These are phyloP conservation scores for Sinocyclocheilus maitianheensis DNA, from an alignment of 2,113 vertebrate genomes.

Conservation along the genomic window DNA sequence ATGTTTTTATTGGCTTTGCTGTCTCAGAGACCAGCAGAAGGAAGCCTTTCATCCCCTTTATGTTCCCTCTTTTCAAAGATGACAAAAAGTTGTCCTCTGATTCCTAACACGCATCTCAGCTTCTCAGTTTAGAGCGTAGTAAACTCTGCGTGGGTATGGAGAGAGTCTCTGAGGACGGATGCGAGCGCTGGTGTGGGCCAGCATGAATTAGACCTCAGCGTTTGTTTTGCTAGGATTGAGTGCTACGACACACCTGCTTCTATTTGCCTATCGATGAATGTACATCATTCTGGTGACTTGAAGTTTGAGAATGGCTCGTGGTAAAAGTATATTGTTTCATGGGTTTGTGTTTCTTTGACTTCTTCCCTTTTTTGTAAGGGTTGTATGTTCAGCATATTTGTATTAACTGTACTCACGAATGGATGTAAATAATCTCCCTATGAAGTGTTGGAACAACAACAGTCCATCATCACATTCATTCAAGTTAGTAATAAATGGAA, in stretches of 20 bases:
- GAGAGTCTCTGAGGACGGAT: background rate
- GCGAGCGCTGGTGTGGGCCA: too few species aligned
- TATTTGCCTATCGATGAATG: constrained; percentile 53
- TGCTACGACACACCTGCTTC: constrained; percentile 60
- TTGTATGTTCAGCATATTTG: background rate
- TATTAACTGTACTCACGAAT: constrained; percentile 35
- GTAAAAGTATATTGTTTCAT: constrained; percentile 37
- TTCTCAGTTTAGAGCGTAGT: constrained; percentile 12
- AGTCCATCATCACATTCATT: constrained; percentile 25
- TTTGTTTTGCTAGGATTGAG: constrained; percentile 53
- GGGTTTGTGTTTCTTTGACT: constrained; percentile 24
- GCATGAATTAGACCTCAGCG: background rate
- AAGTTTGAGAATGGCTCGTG: background rate
- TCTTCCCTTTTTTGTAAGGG: background rate
- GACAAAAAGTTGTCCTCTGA: constrained; percentile 26
- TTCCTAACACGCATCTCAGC: constrained; percentile 29
- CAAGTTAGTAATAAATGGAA: background rate
- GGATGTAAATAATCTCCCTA: constrained; percentile 38
- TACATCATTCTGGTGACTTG: background rate
- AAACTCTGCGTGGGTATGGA: background rate
- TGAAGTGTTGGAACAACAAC: background rate
- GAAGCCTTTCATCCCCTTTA: constrained; percentile 67
- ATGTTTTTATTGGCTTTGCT: constrained; percentile 67
- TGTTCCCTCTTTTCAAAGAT: constrained; percentile 58
- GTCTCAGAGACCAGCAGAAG: constrained; percentile 55